phyloP scores from a whole-genome alignment of 2,888 invertebrate genomes.

The Tribolium freemani region DNA sequence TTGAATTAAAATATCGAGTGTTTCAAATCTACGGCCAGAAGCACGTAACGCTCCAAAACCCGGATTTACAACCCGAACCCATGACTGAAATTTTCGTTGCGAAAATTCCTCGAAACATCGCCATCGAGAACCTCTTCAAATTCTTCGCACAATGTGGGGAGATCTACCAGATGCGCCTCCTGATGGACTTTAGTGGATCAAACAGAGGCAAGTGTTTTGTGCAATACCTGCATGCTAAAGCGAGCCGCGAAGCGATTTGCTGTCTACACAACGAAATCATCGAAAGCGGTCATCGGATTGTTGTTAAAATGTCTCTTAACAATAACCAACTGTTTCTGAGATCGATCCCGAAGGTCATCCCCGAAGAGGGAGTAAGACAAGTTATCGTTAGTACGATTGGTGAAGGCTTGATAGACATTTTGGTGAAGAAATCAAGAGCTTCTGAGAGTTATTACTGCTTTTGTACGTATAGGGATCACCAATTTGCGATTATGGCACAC shows the following conservation, averaged over 20 bases:
- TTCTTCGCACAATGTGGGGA: slow-evolving; percentile 75
- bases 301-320: slow-evolving; percentile 83
- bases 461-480: slow-evolving; percentile 51
- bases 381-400: slow-evolving; percentile 40
- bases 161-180: slow-evolving; percentile 81
- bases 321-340: slow-evolving; percentile 83
- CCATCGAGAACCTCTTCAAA: slow-evolving; percentile 81
- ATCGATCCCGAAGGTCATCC: slow-evolving; percentile 43
- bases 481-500: slow-evolving; percentile 50
- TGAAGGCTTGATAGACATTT: slow-evolving; percentile 40
- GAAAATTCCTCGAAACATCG: slow-evolving; percentile 80
- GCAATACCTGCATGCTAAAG: slow-evolving; percentile 70
- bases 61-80: slow-evolving; percentile 67
- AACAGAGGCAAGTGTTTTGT: slow-evolving; percentile 83
- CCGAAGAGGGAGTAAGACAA: slow-evolving; percentile 20
- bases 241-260: slow-evolving; percentile 76
- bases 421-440: slow-evolving; percentile 19
- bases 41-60: slow-evolving; percentile 15
- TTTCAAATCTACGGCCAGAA: slow-evolving; percentile 30
- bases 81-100: slow-evolving; percentile 84
- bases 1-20: slow-evolving; percentile 21
- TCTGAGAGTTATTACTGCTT: slow-evolving; percentile 40
- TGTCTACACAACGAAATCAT: slow-evolving; percentile 78
- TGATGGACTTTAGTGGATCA: slow-evolving; percentile 85
- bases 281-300: slow-evolving; percentile 74